phyloP scores from a whole-genome alignment of 2,797 vertebrate genomes.

The Fratercula arctica region DNA sequence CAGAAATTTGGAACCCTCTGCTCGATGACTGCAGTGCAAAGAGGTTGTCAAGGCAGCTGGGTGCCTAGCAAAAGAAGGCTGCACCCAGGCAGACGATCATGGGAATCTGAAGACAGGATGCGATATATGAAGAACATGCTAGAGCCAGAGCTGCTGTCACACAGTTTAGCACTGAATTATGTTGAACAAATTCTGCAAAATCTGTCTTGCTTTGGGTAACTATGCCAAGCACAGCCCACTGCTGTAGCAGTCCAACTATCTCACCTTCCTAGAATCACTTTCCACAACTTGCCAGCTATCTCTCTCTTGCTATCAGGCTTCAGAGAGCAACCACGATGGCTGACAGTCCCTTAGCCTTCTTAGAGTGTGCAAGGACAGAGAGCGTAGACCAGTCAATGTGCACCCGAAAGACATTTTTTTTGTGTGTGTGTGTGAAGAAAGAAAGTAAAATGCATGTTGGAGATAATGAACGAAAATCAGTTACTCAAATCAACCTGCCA shows the following conservation, averaged over 20 bases:
- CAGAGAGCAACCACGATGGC: neutral
- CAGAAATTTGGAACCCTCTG: neutral
- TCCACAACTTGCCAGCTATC: neutral
- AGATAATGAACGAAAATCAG: neutral
- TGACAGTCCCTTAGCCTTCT: neutral
- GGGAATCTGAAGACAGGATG: constrained; percentile 16
- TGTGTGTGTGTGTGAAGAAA: neutral
- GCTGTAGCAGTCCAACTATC: neutral
- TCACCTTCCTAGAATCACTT: constrained; percentile 11
- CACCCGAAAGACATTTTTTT: neutral
- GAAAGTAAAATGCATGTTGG: neutral
- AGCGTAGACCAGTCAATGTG: neutral
- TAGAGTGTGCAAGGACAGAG: neutral
- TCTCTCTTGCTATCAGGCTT: neutral
- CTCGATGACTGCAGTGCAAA: neutral
- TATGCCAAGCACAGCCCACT: constrained; percentile 7
- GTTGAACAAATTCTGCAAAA: constrained; percentile 34
- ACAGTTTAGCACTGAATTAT: constrained; percentile 38
- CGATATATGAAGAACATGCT: neutral
- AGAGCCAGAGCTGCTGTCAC: neutral
- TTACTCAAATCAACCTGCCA: neutral
- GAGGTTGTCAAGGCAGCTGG: constrained; percentile 16
- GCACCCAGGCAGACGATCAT: neutral
- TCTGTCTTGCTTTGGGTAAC: constrained; percentile 18
- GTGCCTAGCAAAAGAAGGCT: neutral